A percentile compares a stretch with the other conserved stretches of the same genome.
Evolutionary conservation across 2,113 vertebrate species (phyloP).

Genomic region (Amazona vittata): DNA sequence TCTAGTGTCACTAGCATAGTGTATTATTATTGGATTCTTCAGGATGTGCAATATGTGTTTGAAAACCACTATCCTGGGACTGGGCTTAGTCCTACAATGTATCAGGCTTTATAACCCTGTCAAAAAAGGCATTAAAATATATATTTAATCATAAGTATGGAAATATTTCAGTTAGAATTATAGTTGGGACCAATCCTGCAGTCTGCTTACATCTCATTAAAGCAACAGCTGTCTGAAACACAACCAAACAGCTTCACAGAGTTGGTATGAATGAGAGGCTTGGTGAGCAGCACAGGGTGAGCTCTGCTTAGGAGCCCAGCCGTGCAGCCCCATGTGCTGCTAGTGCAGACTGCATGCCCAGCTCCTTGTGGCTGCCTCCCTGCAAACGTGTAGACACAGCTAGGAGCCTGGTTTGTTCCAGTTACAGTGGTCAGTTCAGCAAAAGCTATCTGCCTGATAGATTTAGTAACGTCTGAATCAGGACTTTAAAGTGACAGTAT

Average conservation of each 20-base stretch:
- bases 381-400: fast-evolving
- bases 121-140: background rate
- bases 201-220: background rate
- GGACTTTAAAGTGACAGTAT: background rate
- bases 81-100: background rate
- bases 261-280: background rate
- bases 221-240: background rate
- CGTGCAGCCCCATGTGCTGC: fast-evolving
- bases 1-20: background rate
- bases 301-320: background rate
- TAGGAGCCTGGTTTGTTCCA: background rate
- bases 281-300: fast-evolving
- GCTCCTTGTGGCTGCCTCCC: fast-evolving
- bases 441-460: background rate
- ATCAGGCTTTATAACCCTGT: background rate
- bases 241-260: background rate
- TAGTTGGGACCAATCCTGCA: background rate
- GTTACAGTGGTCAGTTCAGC: background rate
- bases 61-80: background rate
- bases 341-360: fast-evolving
- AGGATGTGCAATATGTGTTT: background rate
- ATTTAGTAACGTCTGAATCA: background rate
- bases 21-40: background rate
- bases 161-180: background rate
- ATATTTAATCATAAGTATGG: background rate